Percentiles rank a stretch among this genome's conserved stretches.
These are phyloP conservation scores for Sebastes fasciatus DNA, from an alignment of 2,113 vertebrate species.

Conservation along the genomic window DNA sequence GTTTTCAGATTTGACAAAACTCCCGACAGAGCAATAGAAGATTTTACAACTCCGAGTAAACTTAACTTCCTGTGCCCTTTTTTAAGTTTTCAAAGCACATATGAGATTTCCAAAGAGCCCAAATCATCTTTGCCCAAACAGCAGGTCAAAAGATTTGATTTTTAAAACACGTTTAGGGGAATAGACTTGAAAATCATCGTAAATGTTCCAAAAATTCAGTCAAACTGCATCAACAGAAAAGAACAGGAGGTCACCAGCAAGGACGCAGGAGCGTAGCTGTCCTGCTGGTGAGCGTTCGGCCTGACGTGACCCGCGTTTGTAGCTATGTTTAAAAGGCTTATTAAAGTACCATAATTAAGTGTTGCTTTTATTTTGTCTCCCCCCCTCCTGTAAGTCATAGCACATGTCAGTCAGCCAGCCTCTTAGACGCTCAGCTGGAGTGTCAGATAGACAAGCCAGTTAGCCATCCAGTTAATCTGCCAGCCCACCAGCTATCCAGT, in stretches of 20 bases:
- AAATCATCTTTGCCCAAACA: neutral
- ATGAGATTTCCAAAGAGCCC: neutral
- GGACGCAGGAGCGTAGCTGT: neutral
- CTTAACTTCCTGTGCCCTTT: neutral
- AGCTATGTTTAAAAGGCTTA: slow-evolving; percentile 18
- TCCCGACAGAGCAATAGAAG: too few species aligned
- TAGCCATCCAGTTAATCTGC: slow-evolving; percentile 63
- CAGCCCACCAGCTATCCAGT: slow-evolving; percentile 59
- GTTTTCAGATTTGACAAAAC: too few species aligned
- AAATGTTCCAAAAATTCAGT: neutral
- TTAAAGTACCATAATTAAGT: slow-evolving; percentile 35
- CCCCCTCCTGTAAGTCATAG: slow-evolving; percentile 38
- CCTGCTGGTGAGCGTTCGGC: neutral
- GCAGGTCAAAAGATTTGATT: neutral
- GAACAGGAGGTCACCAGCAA: neutral
- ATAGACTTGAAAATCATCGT: neutral
- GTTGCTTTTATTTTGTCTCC: slow-evolving; percentile 38
- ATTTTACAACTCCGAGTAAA: neutral
- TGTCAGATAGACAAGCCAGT: slow-evolving; percentile 64
- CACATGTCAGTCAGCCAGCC: slow-evolving; percentile 57
- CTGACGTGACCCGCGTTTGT: neutral
- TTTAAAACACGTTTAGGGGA: too few species aligned
- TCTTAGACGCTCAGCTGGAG: slow-evolving; percentile 62
- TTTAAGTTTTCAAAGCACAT: slow-evolving; percentile 2
- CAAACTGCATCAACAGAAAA: neutral